A percentile compares a stretch with the other conserved stretches of the same genome.
These are phyloP conservation scores for Pontoporia blainvillei DNA, from an alignment of 2,113 vertebrate species.

Conservation along the genomic window DNA sequence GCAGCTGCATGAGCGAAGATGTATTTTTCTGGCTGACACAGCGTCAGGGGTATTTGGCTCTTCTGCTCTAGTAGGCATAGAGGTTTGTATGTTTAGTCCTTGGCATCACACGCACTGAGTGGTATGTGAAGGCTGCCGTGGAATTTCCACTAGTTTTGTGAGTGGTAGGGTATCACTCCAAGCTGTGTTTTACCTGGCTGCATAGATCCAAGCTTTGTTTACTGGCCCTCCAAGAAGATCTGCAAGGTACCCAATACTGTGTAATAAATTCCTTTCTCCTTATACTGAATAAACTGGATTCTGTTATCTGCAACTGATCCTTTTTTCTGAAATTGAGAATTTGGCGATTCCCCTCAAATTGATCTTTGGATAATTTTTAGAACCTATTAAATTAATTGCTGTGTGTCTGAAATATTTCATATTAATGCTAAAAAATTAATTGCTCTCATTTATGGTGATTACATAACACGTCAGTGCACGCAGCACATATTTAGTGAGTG, in stretches of 20 bases:
- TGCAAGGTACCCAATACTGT: not conserved
- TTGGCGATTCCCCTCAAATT: not conserved
- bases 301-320: not conserved
- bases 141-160: not conserved
- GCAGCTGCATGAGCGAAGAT: not conserved
- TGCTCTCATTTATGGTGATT: not conserved
- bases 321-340: constrained; percentile 23
- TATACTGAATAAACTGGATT: not conserved
- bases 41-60: not conserved
- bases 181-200: not conserved
- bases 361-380: constrained; percentile 6
- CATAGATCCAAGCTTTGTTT: not conserved
- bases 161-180: not conserved
- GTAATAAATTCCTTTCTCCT: not conserved
- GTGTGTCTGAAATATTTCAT: not conserved
- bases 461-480: not conserved
- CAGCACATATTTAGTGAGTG: not conserved
- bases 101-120: not conserved
- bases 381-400: not conserved
- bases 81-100: not conserved
- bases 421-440: not conserved
- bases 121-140: not conserved
- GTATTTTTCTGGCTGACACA: not conserved
- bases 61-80: not conserved
- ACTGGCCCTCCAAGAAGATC: not conserved